phyloP scores from a whole-genome alignment of 2,888 invertebrate genomes.

The Laspeyria flexula region DNA sequence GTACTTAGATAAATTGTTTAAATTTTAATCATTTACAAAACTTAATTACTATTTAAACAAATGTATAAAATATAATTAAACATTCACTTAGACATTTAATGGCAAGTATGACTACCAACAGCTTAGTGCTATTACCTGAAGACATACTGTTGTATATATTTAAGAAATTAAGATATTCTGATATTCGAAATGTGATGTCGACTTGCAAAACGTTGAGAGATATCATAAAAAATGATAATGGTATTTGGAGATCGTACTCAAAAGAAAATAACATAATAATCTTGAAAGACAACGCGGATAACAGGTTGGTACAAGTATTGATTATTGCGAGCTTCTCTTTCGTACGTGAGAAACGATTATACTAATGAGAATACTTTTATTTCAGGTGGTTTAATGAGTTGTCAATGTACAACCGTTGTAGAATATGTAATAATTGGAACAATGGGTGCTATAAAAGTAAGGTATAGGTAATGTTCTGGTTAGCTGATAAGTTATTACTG shows the following conservation, averaged over 20 bases:
- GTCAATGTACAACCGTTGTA: slow-evolving; percentile 62
- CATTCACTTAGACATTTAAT: too few relatives aligned
- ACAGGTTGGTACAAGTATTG: slow-evolving; percentile 41
- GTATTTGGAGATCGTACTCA: slow-evolving; percentile 63
- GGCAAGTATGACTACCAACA: slow-evolving; percentile 22
- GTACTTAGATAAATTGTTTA: too few relatives aligned
- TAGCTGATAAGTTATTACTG: background rate
- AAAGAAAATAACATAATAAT: slow-evolving; percentile 43
- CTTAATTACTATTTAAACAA: background rate
- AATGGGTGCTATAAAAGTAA: slow-evolving; percentile 63
- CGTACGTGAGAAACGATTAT: background rate
- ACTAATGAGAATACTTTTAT: background rate
- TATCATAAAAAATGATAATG: slow-evolving; percentile 61
- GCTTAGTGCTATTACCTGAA: slow-evolving; percentile 55
- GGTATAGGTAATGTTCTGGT: slow-evolving; percentile 24
- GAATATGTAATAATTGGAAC: slow-evolving; percentile 74
- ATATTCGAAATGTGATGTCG: slow-evolving; percentile 68
- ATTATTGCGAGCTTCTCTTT: background rate
- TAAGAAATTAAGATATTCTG: slow-evolving; percentile 53
- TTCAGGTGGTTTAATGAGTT: slow-evolving; percentile 16
- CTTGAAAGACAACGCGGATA: slow-evolving; percentile 43
- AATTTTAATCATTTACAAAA: too few relatives aligned
- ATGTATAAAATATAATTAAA: background rate
- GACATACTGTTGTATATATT: slow-evolving; percentile 68
- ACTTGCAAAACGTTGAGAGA: slow-evolving; percentile 65